Base-by-base conservation (phyloP, 2,797 vertebrate genomes). In the Morus bassanus region DNA sequence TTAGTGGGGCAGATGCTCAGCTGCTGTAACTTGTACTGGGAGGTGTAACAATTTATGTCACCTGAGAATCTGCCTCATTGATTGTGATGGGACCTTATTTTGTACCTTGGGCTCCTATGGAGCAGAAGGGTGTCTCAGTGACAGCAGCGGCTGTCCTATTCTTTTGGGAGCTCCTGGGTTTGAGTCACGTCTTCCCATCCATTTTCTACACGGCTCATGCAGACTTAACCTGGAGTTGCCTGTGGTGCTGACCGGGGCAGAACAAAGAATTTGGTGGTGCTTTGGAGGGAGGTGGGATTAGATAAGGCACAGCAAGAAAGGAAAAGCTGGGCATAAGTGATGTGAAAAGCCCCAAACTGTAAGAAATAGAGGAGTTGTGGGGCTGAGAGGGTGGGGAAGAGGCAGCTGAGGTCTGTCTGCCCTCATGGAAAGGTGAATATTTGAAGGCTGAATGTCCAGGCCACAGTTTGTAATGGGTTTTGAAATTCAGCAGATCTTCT, bases 401-500 rank as follows among this genome's bases (percentile, higher is more conserved):
- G 18, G 54, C 25, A 79, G 48, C 41, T 87, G 67, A 78, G 9
- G 27, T 85, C 23, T 8, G 7, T 31, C 56, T 93, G 56, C 63
- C 76, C 70, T 90, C 46, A 8, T 33, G 46, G 65, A 86, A 93
- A 59, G 56, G 9, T 54, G 77, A 81, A 37, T 79, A 73, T 82
- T 73, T 88, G 91, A 94, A 94, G 48, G 60, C 60, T 87, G 77
- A 85, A 85, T 30, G 7, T 84, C 37, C 31, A 80, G 70, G 76
- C 80, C 33, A 18, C 41, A n/a, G 78, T 94, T 87, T 93, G 59
- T 63, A 91, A 75, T 91, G 81, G 68, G 21, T 28, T 93, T 94
- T 96, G 74, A 97, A 98, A 97, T 94, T 95, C 96, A 96, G 85
- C 83, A 95, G 60, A 45, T 94, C n/a, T 96, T 95, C 91, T 70